A percentile compares a stretch with the other conserved stretches of the same genome.
Evolutionary conservation across 2,888 invertebrate species (phyloP).

Genomic region (Lapara coniferarum): DNA sequence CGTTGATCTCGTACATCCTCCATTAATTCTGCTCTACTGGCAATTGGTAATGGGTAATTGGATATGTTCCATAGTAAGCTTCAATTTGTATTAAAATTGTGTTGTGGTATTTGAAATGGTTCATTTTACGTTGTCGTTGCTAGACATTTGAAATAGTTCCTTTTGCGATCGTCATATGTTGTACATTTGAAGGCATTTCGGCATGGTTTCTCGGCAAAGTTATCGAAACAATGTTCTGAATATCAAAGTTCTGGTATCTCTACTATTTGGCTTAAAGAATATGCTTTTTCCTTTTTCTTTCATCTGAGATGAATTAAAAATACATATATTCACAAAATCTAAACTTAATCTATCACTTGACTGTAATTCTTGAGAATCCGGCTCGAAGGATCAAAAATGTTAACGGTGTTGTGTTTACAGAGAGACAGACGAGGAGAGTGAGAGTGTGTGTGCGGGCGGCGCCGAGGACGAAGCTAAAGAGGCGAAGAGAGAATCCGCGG

Average conservation of each 20-base stretch:
- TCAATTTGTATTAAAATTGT: not conserved
- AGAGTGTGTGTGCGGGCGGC: constrained; percentile 71
- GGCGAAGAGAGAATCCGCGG: constrained; percentile 62
- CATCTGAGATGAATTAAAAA: not conserved
- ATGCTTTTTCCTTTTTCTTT: not conserved
- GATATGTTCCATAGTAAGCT: too few species aligned
- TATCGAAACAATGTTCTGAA: not conserved
- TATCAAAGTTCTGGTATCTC: too few species aligned
- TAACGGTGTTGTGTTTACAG: constrained; percentile 45
- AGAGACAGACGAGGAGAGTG: constrained; percentile 78
- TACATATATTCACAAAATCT: not conserved
- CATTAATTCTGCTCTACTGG: too few species aligned
- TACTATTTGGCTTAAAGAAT: not conserved
- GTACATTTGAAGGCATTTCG: not conserved
- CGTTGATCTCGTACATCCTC: too few species aligned
- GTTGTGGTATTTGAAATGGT: not conserved
- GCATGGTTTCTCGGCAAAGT: too few species aligned
- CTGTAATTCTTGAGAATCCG: not conserved
- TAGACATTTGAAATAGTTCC: too few species aligned
- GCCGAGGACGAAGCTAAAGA: constrained; percentile 70
- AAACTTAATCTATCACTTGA: not conserved
- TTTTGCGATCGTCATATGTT: constrained; percentile 6
- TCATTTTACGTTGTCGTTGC: not conserved
- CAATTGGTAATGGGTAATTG: too few species aligned
- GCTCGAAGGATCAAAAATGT: not conserved